These are phyloP conservation scores for Sandelia bainsii DNA, from an alignment of 2,797 vertebrate genomes.

Conservation along the genomic window DNA sequence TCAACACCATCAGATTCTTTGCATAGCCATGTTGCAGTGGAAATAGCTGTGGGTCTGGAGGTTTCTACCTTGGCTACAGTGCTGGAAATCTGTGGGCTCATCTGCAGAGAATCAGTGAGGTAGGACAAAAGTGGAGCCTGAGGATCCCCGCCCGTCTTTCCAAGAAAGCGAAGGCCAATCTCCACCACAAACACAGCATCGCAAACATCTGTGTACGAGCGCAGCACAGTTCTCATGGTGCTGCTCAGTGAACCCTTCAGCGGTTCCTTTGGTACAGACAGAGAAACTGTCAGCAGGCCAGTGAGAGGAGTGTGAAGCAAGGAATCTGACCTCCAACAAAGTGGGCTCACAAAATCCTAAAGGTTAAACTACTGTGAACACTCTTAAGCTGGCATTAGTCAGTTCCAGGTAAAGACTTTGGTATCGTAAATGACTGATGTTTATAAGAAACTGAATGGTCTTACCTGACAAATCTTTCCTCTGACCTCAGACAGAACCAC, in stretches of 20 bases:
- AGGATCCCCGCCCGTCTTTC: conserved; percentile 74
- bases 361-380: conserved; percentile 30
- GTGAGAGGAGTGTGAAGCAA: conserved; percentile 6
- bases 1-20: conserved; percentile 7
- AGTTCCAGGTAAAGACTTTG: conserved; percentile 30
- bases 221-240: conserved; percentile 69
- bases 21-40: not conserved
- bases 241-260: conserved; percentile 74
- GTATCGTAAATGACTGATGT: not conserved
- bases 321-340: conserved; percentile 55
- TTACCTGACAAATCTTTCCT: conserved; percentile 81
- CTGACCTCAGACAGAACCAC: conserved; percentile 77
- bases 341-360: conserved; percentile 38
- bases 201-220: conserved; percentile 80
- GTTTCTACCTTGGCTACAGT: conserved; percentile 76
- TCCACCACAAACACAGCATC: conserved; percentile 75
- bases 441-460: not conserved
- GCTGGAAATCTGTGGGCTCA: conserved; percentile 76
- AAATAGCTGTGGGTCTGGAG: conserved; percentile 1
- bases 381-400: conserved; percentile 35
- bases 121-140: conserved; percentile 64
- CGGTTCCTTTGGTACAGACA: conserved; percentile 61
- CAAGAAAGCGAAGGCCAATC: conserved; percentile 81
- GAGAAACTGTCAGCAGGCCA: conserved; percentile 24
- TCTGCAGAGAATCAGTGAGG: conserved; percentile 75